These are phyloP conservation scores for Zoanthus sansibaricus DNA, from an alignment of 92 coral and sea anemone species.

Conservation along the genomic window DNA sequence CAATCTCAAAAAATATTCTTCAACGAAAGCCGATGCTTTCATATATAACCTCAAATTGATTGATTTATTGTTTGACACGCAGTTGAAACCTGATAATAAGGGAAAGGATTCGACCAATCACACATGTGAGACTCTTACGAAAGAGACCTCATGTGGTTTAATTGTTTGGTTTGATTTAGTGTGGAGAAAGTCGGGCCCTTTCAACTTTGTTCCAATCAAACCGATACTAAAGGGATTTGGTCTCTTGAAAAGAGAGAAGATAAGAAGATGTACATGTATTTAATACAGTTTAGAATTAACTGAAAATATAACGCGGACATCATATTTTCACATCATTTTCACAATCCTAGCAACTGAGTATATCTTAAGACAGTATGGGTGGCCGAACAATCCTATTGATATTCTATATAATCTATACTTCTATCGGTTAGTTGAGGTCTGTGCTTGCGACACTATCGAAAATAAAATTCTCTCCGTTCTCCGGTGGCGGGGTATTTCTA, in stretches of 20 bases:
- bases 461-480: background rate
- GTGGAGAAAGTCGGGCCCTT: conserved; percentile 2
- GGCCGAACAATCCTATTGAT: conserved; percentile 34
- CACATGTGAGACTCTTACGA: conserved; percentile 8
- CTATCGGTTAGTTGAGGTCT: conserved; percentile 24
- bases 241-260: conserved; percentile 14
- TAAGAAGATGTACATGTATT: background rate
- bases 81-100: conserved; percentile 75
- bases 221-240: background rate
- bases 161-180: conserved; percentile 28
- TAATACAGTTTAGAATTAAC: background rate
- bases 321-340: background rate
- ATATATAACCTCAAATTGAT: conserved; percentile 81
- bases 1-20: conserved; percentile 25
- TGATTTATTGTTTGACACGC: conserved; percentile 81
- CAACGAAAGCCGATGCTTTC: conserved; percentile 80
- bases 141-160: conserved; percentile 28
- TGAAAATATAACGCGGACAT: background rate
- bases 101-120: conserved; percentile 31
- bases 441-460: conserved; percentile 36
- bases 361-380: conserved; percentile 25
- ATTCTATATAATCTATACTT: conserved; percentile 21
- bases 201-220: background rate
- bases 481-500: conserved; percentile 32
- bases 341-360: background rate